Evolutionary conservation across 2,113 vertebrate species (phyloP).

Genomic region (Manacus vitellinus): DNA sequence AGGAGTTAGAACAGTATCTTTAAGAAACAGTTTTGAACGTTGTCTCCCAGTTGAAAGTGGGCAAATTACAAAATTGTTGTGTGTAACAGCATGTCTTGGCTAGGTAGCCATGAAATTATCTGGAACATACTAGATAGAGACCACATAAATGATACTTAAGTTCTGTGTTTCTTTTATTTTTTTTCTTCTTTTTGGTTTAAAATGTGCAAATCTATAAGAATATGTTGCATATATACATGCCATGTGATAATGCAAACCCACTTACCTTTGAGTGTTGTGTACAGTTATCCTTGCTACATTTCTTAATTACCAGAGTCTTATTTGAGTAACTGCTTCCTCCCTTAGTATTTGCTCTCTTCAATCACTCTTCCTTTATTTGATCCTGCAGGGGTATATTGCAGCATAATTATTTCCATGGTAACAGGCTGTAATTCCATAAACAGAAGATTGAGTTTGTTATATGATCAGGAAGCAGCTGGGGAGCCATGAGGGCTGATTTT

Average conservation of each 20-base stretch:
- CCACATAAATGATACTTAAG: not conserved
- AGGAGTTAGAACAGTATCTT: not conserved
- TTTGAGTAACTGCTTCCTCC: not conserved
- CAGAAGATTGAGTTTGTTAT: constrained; percentile 48
- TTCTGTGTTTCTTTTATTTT: not conserved
- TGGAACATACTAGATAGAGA: not conserved
- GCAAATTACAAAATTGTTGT: not conserved
- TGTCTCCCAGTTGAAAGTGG: not conserved
- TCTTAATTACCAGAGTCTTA: not conserved
- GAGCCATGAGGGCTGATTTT: constrained; percentile 30
- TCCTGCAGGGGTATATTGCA: constrained; percentile 51
- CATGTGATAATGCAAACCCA: not conserved
- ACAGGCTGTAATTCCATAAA: constrained; percentile 61
- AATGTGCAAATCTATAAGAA: not conserved
- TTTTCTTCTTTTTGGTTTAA: not conserved
- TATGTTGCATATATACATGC: not conserved
- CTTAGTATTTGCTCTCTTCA: constrained; percentile 37
- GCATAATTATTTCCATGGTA: constrained; percentile 68
- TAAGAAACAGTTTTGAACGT: not conserved
- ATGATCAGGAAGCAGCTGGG: constrained; percentile 57
- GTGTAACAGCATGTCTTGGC: not conserved
- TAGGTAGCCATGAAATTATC: not conserved
- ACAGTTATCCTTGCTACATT: not conserved
- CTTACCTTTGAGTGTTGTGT: not conserved
- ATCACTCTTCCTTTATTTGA: constrained; percentile 50